Base-by-base conservation (phyloP, 2,888 invertebrate species). In the Trilocha varians region DNA sequence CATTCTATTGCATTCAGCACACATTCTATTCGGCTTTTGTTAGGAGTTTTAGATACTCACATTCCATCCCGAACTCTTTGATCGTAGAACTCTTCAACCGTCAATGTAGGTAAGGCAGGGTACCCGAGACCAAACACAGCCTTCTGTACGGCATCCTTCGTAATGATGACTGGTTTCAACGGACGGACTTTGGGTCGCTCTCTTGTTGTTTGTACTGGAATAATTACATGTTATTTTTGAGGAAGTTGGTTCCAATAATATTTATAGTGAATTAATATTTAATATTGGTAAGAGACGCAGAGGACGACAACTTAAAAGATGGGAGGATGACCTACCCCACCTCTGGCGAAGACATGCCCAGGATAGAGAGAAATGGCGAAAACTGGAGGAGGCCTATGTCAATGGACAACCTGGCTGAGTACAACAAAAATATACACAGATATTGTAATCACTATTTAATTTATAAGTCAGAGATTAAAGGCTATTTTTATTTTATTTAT, bases 51-150 rank as follows among this genome's bases (percentile, higher is more conserved):
- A 32, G 13, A 32, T 51, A 87, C 89, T 87, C 61, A 91, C 87
- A 91, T 87, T 57, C 95, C 95, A 34, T 93, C 93, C 42, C 86
- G 80, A 0, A 94, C 91, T 47, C 95, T 88, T 66, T 97, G 90
- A 43, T 97, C 94, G 70, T 97, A 98, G 85, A 98, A 98, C 80
- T 99, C 98, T 62, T 97, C 93, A 0, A 99, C 94, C 0, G 97
- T 96, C 88, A 97, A 88, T 1, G 95, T 90, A 2, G 99, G 98
- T 41, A 98, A 71, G 55, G 96, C 91, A 1, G 99, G 99, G 87
- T 99, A 99, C 0, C 99, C 99, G 32, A 92, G 87, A 0, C 99
- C 99, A 79, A 90, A 97, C 9, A 99, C 94, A 37, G 94, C 90
- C 78, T 98, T 98, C 80, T 99, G 98, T 4, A 93, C 59, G 17